Evolutionary conservation across 2,888 invertebrate genomes (phyloP), one percentile per base, ranked within the genome.

Genomic region (Ectemnius lituratus): DNA sequence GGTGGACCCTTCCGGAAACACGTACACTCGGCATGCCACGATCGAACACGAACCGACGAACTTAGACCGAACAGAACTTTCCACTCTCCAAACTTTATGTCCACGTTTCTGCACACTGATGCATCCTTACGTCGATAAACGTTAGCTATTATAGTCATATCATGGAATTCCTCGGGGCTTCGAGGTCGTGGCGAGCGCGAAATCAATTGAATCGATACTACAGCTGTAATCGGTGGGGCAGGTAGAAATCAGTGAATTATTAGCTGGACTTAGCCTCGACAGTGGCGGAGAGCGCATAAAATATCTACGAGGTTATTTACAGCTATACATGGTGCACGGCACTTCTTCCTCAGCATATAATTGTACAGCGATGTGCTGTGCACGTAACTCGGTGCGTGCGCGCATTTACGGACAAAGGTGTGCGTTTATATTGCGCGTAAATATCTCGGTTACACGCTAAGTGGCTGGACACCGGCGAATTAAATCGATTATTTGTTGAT

Each of bases 401-500:
- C 16, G 5, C 16, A 6, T 63, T 69, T 47, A 45, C 60, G 72
- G 37, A 37, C 37, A 37, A 37, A 37, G 37, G 1, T 6, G 37
- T 6, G 37, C 37, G 52, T 72, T 70, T 66, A 73, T 66, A 47
- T 63, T 37, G 14, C 63, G 63, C 72, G 62, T 76, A 72, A 66
- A 71, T 79, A 71, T 62, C 60, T 57, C 52, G 56, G 62, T 47
- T 64, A 61, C 60, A 56, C 59, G 67, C 59, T 37, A 71, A 72
- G 67, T 62, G 68, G 60, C 49, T 45, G 52, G 59, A 56, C 67
- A 69, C 52, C 37, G 46, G 67, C 67, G 68, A 74, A 79, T 79
- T 76, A 76, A 79, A 73, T 72, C 59, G 74, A 57, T 72, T 76
- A 69, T 65, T 62, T 58, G 67, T 8, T 62, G 58, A 59, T 46